Conservation (phyloP, 2,113 vertebrate genomes). For the Sprattus sprattus region DNA sequence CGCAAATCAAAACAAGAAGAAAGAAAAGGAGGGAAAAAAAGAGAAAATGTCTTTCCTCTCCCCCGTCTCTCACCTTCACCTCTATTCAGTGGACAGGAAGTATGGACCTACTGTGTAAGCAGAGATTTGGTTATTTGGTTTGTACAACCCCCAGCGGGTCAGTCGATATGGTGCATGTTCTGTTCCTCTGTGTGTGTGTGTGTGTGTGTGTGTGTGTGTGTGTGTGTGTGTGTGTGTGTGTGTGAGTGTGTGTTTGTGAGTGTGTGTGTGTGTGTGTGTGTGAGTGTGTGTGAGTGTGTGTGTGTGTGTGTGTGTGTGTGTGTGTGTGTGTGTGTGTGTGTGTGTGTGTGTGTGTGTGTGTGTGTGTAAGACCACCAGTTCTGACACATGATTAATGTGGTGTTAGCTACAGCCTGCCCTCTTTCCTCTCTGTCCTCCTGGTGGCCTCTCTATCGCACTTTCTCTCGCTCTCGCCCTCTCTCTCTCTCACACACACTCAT, state of each 20-base stretch:
- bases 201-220: not conserved
- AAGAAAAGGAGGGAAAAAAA: not conserved
- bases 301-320: not conserved
- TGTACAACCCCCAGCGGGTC: constrained; percentile 40
- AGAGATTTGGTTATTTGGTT: constrained; percentile 46
- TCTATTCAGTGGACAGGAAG: constrained; percentile 21
- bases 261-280: constrained; percentile 23
- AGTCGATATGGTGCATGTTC: constrained; percentile 32
- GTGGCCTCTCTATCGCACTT: constrained; percentile 49
- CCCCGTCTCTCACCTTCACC: not conserved
- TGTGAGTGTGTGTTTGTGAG: constrained; percentile 7
- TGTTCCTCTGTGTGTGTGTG: constrained; percentile 33
- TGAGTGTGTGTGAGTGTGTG: no score
- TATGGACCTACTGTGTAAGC: constrained; percentile 38
- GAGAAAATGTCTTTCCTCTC: not conserved
- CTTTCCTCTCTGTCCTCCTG: constrained; percentile 52
- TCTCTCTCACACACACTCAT: not conserved
- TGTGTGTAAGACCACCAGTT: constrained; percentile 43
- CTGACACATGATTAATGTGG: constrained; percentile 63
- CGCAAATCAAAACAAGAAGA: constrained; percentile 47
- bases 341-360: constrained; percentile 9
- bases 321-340: constrained; percentile 25
- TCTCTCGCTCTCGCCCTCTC: not conserved
- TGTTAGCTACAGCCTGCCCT: constrained; percentile 45
- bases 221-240: constrained; percentile 19